These are phyloP conservation scores for Sesamia inferens DNA, from an alignment of 2,888 invertebrate genomes.

Conservation along the genomic window DNA sequence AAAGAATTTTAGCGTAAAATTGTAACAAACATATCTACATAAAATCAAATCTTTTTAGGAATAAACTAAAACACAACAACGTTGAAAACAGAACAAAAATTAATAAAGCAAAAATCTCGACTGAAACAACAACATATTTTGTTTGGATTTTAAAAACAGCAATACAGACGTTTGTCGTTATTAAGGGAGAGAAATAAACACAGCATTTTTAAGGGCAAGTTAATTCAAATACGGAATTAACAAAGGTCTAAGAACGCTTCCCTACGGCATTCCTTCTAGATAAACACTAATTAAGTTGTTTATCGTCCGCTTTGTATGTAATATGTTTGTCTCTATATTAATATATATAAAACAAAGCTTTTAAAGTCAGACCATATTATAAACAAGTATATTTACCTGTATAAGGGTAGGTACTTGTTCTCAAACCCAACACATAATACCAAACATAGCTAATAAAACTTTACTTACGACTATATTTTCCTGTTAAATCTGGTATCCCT, in stretches of 20 bases:
- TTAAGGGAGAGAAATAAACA: background rate
- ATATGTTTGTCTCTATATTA: background rate
- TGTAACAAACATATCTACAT: background rate
- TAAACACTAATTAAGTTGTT: background rate
- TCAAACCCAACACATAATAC: background rate
- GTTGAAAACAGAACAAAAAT: background rate
- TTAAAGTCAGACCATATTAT: background rate
- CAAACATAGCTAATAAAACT: background rate
- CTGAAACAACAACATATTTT: background rate
- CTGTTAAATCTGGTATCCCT: constrained; percentile 21
- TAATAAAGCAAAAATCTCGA: background rate
- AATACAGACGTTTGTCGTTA: background rate
- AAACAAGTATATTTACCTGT: background rate
- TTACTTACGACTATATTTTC: constrained; percentile 4
- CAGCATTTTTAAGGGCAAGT: background rate
- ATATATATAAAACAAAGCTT: background rate
- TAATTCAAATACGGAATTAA: background rate
- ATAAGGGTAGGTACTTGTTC: background rate
- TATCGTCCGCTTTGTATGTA: background rate
- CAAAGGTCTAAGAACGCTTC: background rate
- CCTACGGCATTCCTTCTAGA: constrained; percentile 6
- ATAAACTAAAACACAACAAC: background rate
- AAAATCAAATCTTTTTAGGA: background rate
- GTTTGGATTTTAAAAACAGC: background rate
- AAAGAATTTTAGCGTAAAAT: too few species aligned